Base-by-base conservation (phyloP, 2,113 vertebrate species). In the Thunnus thynnus region DNA sequence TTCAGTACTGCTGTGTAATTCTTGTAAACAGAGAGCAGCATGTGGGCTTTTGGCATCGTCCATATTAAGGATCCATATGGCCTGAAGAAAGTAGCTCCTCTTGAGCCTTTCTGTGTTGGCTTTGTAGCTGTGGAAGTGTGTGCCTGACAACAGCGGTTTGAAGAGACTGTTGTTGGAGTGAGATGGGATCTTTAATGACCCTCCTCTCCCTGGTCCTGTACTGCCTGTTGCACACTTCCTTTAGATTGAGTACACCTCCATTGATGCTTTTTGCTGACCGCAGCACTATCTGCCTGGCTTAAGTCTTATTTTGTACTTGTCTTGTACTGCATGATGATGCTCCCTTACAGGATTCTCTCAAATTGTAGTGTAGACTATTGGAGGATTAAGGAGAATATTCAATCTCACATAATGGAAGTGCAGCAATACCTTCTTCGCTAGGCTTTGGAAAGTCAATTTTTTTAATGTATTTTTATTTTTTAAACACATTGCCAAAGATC, bases 101-200 rank as follows among this genome's bases (percentile, higher is more conserved):
- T 32, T 65, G 48, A 77, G 78, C 50, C 4, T 52, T 48, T 68
- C 69, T 73, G 32, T 22, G 32, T 44, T 51, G 44, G 69, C 54
- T 18, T 63, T 54, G 51, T 63, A 71, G 54, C 56, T 86, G 80
- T 5, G 72, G 80, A 87, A 74, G 83, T 56, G 48, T 66, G 65
- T 36, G 52, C 56, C 69, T 75, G 66, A 75, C 76, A 72, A 54
- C 78, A 83, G 72, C 60, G 64, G 68, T 70, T 70, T 54, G 64
- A 57, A 14, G 44, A 77, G 47, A 30, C 47, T 36, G 13, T 57
- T 71, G 76, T 56, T 67, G 72, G 77, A 63, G 50, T 61, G 78
- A 79, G 65, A 84, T 76, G 62, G 63, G 82, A 73, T 89, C 52
- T 87, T 41, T 84, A 84, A 84, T 89, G 78, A 82, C 7, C 54